Conservation (phyloP, 2,888 invertebrate species). For the Macaria notata region DNA sequence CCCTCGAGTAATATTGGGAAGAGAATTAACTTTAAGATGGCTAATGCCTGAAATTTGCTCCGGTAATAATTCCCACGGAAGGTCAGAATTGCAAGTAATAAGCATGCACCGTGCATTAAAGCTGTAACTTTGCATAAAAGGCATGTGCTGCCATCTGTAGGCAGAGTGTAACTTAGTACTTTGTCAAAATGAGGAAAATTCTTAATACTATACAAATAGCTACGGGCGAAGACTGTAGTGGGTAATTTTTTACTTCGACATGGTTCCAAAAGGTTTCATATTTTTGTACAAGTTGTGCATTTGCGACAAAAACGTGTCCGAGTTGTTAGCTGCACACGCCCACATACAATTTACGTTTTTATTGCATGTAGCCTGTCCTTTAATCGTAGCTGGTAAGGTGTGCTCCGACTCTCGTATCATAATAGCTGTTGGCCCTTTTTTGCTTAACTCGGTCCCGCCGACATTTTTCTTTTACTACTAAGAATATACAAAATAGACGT, state of each 20-base stretch:
- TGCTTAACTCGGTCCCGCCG: background rate
- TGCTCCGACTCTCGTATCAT: constrained; percentile 6
- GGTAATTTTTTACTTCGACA: constrained; percentile 4
- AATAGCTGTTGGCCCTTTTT: constrained; percentile 12
- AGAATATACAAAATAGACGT: background rate
- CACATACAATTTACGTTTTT: constrained; percentile 56
- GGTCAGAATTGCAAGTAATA: constrained; percentile 25
- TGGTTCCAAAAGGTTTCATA: constrained; percentile 4
- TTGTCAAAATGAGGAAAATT: constrained; percentile 5
- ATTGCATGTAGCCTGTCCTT: constrained; percentile 45
- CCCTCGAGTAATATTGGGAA: too few relatives aligned
- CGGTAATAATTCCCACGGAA: constrained; percentile 10
- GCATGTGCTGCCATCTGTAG: constrained; percentile 15
- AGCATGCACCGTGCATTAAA: constrained; percentile 24
- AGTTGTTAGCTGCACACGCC: constrained; percentile 39
- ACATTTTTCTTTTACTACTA: background rate
- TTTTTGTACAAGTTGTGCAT: constrained; percentile 30
- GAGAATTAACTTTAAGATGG: too few relatives aligned
- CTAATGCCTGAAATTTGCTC: constrained; percentile 7
- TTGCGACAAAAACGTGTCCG: constrained; percentile 27
- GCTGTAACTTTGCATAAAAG: constrained; percentile 18
- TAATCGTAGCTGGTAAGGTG: constrained; percentile 22
- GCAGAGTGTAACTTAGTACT: constrained; percentile 1
- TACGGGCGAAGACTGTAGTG: background rate
- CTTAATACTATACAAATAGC: background rate